phyloP scores from a whole-genome alignment of 2,797 vertebrate species.

The Propithecus perrieri region DNA sequence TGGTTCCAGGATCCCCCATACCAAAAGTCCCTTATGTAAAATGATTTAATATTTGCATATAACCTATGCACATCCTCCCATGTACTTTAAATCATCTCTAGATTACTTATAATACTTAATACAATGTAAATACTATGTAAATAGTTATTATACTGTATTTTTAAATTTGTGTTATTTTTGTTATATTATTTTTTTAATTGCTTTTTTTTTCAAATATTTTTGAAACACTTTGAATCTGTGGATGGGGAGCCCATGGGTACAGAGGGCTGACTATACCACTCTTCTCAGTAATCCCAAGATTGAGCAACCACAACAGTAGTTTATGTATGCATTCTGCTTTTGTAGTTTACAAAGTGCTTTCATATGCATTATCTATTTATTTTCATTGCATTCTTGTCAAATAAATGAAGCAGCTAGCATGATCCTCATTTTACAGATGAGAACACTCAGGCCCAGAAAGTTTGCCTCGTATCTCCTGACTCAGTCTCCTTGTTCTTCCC shows the following conservation, averaged over 20 bases:
- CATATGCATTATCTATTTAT: neutral
- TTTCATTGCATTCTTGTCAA: neutral
- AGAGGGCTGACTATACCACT: neutral
- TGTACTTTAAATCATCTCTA: neutral
- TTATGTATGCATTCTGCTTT: neutral
- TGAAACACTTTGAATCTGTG: neutral
- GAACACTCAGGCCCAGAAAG: neutral
- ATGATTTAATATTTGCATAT: neutral
- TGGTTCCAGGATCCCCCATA: neutral
- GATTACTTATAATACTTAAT: neutral
- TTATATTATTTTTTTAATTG: neutral
- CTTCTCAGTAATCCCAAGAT: neutral
- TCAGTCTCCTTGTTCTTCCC: neutral
- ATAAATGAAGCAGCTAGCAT: neutral
- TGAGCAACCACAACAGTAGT: neutral
- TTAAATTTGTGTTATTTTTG: neutral
- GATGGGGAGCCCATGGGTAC: neutral
- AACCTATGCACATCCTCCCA: neutral
- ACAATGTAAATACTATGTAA: neutral
- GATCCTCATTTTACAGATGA: neutral
- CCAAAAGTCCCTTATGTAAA: neutral
- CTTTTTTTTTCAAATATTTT: neutral
- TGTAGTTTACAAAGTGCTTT: neutral
- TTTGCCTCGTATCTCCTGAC: neutral
- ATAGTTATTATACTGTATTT: neutral